Conservation (phyloP, 2,113 vertebrate genomes). For the Datnioides undecimradiatus region DNA sequence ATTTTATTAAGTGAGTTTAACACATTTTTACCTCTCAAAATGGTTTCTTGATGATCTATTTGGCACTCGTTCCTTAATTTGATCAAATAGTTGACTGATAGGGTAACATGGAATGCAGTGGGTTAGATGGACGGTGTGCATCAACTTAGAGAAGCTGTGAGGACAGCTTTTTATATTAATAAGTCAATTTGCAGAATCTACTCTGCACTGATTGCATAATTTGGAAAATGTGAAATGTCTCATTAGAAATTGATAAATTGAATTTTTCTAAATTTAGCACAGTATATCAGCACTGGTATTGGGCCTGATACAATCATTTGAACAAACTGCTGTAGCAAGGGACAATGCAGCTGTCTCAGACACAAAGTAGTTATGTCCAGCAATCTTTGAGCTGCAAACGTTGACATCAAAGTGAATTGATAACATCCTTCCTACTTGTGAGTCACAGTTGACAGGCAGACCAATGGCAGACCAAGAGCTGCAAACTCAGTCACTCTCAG, state of each 20-base stretch:
- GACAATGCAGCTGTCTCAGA: background rate
- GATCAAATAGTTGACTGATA: too few relatives aligned
- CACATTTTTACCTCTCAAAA: too few relatives aligned
- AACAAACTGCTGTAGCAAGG: background rate
- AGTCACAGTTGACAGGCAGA: constrained; percentile 1
- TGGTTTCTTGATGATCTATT: too few relatives aligned
- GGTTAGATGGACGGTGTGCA: too few relatives aligned
- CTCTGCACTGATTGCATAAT: background rate
- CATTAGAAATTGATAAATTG: background rate
- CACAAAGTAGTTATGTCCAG: constrained; percentile 22
- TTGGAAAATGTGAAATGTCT: background rate
- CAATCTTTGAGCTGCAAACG: constrained; percentile 4
- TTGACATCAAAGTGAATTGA: constrained; percentile 50
- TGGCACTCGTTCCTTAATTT: too few relatives aligned
- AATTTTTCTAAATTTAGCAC: background rate
- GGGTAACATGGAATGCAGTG: too few relatives aligned
- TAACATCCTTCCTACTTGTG: constrained; percentile 46
- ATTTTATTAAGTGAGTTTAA: too few relatives aligned
- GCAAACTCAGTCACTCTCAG: constrained; percentile 12
- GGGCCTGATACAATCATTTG: too few relatives aligned
- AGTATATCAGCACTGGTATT: background rate
- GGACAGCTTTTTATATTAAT: too few relatives aligned
- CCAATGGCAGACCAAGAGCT: constrained; percentile 18
- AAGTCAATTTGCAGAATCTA: too few relatives aligned
- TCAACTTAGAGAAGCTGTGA: too few relatives aligned